Evolutionary conservation across 2,797 vertebrate genomes (phyloP).

Genomic region (Propithecus deckenii): DNA sequence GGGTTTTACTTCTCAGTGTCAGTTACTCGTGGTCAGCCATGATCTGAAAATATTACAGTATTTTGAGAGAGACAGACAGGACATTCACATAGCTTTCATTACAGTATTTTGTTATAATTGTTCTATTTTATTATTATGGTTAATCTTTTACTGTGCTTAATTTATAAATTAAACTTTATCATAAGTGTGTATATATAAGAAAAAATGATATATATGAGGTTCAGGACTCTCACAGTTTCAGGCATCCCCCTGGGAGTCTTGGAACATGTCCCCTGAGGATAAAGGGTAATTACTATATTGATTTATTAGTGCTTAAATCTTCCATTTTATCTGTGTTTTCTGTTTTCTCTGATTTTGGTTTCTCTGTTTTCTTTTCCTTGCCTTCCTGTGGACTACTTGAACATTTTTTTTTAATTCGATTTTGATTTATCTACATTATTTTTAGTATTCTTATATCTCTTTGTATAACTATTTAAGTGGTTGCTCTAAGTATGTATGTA

Average conservation of each 20-base stretch:
- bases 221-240: background rate
- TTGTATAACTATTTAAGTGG: background rate
- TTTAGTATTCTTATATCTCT: background rate
- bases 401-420: background rate
- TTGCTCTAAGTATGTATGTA: background rate
- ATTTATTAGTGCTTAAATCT: background rate
- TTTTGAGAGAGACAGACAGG: background rate
- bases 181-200: background rate
- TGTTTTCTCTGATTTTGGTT: background rate
- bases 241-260: background rate
- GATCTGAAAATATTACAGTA: background rate
- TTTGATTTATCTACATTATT: background rate
- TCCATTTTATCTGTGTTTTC: background rate
- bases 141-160: background rate
- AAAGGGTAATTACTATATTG: background rate
- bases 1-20: background rate
- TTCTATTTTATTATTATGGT: background rate
- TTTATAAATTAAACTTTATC: background rate
- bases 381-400: background rate
- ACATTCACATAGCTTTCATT: background rate
- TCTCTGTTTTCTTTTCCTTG: background rate
- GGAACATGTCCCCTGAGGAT: background rate
- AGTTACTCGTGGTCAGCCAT: background rate
- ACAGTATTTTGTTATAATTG: background rate
- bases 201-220: no score